phyloP scores from a whole-genome alignment of 2,797 vertebrate genomes.

The Acanthis flammea region DNA sequence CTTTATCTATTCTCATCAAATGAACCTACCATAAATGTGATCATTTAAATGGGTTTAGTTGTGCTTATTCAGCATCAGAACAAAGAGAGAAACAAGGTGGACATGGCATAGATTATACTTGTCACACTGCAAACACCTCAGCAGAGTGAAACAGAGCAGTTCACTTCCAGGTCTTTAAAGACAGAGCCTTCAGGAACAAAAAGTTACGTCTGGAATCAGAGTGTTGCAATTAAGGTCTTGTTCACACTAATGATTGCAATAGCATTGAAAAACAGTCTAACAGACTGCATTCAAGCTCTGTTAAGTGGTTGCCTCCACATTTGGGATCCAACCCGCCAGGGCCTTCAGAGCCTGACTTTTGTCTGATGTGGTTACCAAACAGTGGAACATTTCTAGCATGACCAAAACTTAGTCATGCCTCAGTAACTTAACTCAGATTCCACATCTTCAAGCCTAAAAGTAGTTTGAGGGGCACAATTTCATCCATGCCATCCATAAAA shows the following conservation, averaged over 20 bases:
- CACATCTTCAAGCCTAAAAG: slow-evolving; percentile 30
- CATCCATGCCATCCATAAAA: not conserved
- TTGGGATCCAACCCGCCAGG: not conserved
- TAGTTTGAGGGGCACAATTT: slow-evolving; percentile 21
- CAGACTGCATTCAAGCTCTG: not conserved
- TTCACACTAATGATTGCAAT: not conserved
- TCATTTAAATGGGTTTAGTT: not conserved
- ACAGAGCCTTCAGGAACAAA: not conserved
- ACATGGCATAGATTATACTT: not conserved
- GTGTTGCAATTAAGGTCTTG: not conserved
- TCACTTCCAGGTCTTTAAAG: not conserved
- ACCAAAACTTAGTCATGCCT: slow-evolving; percentile 58
- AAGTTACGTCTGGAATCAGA: not conserved
- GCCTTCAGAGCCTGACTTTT: slow-evolving; percentile 17
- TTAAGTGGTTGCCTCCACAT: slow-evolving; percentile 46
- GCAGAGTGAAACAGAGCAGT: not conserved
- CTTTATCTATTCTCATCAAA: not conserved
- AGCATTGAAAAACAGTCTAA: not conserved
- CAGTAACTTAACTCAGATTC: slow-evolving; percentile 48
- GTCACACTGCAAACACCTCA: not conserved
- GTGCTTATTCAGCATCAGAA: not conserved
- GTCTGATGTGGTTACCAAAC: slow-evolving; percentile 58
- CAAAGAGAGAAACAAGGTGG: not conserved
- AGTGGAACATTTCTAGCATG: slow-evolving; percentile 54
- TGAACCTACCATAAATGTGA: not conserved